Percentiles rank a stretch among this genome's conserved stretches.
Conservation (phyloP, 2,113 vertebrate genomes). For the Psephotus haematonotus region DNA sequence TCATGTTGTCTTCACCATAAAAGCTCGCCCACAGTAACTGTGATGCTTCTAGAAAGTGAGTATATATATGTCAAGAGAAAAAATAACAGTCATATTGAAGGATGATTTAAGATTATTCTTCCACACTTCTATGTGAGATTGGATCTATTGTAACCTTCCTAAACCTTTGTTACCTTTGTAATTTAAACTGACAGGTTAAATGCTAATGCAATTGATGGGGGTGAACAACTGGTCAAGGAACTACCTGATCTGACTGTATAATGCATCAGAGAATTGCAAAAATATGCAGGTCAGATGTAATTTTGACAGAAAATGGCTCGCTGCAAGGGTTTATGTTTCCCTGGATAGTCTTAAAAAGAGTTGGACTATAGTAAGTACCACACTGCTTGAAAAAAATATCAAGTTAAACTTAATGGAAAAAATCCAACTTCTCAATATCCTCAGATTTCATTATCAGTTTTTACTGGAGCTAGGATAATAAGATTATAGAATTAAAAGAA, state of each 20-base stretch:
- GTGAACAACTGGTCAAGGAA: conserved; percentile 77
- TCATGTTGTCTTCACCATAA: neutral
- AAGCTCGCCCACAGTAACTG: neutral
- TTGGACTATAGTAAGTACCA: conserved; percentile 63
- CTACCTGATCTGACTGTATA: conserved; percentile 71
- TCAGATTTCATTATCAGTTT: conserved; percentile 54
- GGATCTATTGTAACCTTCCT: conserved; percentile 67
- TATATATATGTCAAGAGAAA: conserved; percentile 1
- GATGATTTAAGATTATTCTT: conserved; percentile 57
- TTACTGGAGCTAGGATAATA: conserved; percentile 50
- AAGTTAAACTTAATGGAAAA: conserved; percentile 53
- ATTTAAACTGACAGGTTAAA: conserved; percentile 76
- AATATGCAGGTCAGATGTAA: conserved; percentile 70
- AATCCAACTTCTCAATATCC: conserved; percentile 36
- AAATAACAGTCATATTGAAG: conserved; percentile 11
- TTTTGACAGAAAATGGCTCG: conserved; percentile 73
- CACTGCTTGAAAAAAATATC: conserved; percentile 34
- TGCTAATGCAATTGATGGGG: conserved; percentile 76
- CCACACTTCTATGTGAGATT: conserved; percentile 16
- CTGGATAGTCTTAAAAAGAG: conserved; percentile 64
- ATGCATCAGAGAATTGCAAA: conserved; percentile 69
- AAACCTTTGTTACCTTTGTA: conserved; percentile 74
- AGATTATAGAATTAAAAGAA: conserved; percentile 63
- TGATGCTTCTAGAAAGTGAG: conserved; percentile 23
- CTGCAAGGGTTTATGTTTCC: conserved; percentile 72